These are phyloP conservation scores for Bombus balteatus DNA, from an alignment of 1,140 invertebrate species.

Conservation along the genomic window DNA sequence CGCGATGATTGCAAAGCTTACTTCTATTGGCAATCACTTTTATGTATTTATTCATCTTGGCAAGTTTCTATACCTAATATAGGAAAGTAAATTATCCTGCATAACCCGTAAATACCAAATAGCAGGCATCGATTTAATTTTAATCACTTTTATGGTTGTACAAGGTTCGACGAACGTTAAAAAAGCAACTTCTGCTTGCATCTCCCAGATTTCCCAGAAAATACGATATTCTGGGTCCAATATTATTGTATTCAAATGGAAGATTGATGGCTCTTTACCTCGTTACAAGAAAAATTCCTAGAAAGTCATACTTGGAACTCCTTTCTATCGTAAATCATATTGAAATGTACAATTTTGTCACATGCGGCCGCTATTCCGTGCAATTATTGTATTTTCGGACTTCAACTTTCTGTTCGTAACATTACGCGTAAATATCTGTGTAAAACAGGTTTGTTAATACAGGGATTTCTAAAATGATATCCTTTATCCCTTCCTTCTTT, in stretches of 20 bases:
- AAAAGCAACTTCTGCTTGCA: neutral
- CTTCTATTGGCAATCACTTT: neutral
- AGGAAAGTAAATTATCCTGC: neutral
- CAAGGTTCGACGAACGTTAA: neutral
- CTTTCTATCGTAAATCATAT: constrained; percentile 8
- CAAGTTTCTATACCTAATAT: neutral
- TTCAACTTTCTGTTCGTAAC: neutral
- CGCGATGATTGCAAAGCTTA: neutral
- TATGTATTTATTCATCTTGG: neutral
- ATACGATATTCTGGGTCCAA: neutral
- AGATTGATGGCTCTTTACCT: neutral
- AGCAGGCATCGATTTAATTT: neutral
- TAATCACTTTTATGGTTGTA: too few relatives aligned
- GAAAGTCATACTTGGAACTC: neutral
- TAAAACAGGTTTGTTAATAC: neutral
- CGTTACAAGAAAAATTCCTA: neutral
- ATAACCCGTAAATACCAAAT: neutral
- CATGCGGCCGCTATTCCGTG: too few relatives aligned
- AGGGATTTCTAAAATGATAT: neutral
- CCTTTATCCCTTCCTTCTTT: too few relatives aligned
- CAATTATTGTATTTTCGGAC: neutral
- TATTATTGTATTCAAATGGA: neutral
- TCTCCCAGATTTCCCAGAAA: neutral
- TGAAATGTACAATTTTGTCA: neutral
- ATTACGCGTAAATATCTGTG: neutral